phyloP scores from a whole-genome alignment of 2,113 vertebrate genomes.

The Macrotus californicus region DNA sequence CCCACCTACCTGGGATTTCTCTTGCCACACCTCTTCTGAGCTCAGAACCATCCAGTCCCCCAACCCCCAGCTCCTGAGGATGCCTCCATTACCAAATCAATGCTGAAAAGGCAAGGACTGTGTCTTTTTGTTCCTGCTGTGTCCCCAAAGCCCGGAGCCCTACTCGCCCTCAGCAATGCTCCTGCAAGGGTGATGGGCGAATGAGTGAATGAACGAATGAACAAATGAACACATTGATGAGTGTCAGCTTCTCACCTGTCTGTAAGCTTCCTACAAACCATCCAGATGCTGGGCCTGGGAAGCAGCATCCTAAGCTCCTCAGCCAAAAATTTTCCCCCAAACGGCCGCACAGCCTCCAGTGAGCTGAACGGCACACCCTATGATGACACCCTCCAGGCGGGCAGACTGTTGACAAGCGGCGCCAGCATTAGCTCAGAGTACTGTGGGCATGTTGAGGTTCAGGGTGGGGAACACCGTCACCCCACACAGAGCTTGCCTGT shows the following conservation, averaged over 20 bases:
- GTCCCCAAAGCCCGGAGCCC: not conserved
- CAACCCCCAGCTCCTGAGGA: not conserved
- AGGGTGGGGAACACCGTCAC: not conserved
- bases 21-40: not conserved
- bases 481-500: not conserved
- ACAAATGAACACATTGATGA: fast-evolving
- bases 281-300: not conserved
- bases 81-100: not conserved
- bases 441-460: not conserved
- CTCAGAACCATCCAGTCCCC: not conserved
- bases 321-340: not conserved
- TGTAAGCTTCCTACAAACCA: not conserved
- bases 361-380: not conserved
- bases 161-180: fast-evolving
- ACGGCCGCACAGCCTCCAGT: not conserved
- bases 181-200: not conserved
- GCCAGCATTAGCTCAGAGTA: not conserved
- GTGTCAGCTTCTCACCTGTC: not conserved
- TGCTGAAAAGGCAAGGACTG: not conserved
- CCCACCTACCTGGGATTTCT: not conserved
- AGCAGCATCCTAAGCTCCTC: not conserved
- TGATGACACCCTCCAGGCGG: fast-evolving
- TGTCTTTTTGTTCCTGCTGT: not conserved
- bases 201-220: not conserved
- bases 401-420: not conserved